phyloP scores from a whole-genome alignment of 2,888 invertebrate genomes.

The Drosophila testacea region DNA sequence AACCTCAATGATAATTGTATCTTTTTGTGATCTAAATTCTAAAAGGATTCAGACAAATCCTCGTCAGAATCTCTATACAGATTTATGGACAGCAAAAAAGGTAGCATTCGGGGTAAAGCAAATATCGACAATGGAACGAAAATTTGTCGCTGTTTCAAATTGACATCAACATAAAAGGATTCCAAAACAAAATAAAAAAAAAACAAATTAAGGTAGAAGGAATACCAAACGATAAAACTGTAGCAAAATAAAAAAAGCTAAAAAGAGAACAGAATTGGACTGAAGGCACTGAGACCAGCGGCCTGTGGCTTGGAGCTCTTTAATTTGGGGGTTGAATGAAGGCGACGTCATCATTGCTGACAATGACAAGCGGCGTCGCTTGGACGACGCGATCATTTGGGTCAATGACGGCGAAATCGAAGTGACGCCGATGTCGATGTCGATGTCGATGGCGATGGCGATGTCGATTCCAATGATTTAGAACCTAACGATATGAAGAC shows the following conservation, averaged over 20 bases:
- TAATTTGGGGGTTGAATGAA: conserved; percentile 26
- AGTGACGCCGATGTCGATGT: conserved; percentile 63
- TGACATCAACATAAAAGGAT: conserved; percentile 52
- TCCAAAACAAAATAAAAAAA: conserved; percentile 13
- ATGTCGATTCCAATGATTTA: conserved; percentile 70
- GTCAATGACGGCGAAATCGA: conserved; percentile 79
- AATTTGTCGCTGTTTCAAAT: conserved; percentile 80
- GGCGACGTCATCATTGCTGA: conserved; percentile 45
- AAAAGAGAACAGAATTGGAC: conserved; percentile 3
- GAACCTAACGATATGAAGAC: conserved; percentile 61
- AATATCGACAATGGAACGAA: conserved; percentile 75
- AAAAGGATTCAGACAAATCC: conserved; percentile 68
- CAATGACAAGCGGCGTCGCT: conserved; percentile 76
- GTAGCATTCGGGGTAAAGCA: conserved; percentile 18
- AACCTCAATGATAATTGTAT: conserved; percentile 59
- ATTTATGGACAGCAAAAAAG: conserved; percentile 54
- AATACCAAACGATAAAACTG: conserved; percentile 45
- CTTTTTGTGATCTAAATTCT: conserved; percentile 36
- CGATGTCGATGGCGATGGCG: conserved; percentile 34
- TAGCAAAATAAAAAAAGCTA: conserved; percentile 19
- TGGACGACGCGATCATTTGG: conserved; percentile 76
- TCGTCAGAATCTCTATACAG: conserved; percentile 38
- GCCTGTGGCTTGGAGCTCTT: background rate
- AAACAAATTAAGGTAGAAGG: background rate
- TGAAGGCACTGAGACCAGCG: conserved; percentile 15